Evolutionary conservation across 1,140 invertebrate genomes (phyloP), one percentile per base, ranked within the genome.

Genomic region (Chelonus insularis): DNA sequence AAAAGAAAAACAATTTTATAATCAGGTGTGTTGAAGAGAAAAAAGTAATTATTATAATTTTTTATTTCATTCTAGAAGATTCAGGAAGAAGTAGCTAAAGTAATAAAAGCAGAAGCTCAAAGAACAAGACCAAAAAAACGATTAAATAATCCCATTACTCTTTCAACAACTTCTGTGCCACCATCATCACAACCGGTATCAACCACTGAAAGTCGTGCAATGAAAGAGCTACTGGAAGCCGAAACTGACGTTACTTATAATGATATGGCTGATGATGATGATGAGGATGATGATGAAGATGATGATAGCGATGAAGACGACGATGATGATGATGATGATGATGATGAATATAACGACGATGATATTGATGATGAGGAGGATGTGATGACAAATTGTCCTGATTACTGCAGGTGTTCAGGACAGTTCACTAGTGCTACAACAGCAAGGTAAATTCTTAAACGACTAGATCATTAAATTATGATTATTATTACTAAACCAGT

Each of bases 341-440:
- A 77, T 0, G 66, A 70, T 1, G 66, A 72, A 0, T 57, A 63
- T 36, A 64, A 71, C 4, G 69, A 68, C 1, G 67, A 71, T 0
- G 74, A 77, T 14, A 55, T 68, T 2, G 67, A 73, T 0, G 71
- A 77, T 25, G 73, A 78, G 0, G 77, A 77, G 25, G 70, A 74
- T 50, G 57, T 73, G 2, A 68, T 71, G 60, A 69, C 68, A 0
- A 61, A 72, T 2, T 80, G 75, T 61, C 75, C 74, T 9, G 64
- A 76, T 66, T 72, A 72, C 43, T 78, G 75, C 41, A 72, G 67
- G 54, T 83, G 80, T 47, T 64, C 69, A 2, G 79, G 76, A 1
- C 74, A 81, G 54, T 82, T 81, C 32, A 77, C 80, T 41, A 69
- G 80, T 63, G 71, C 75, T 14, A 79, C 77, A 8, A 83, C 82